Percentiles rank a stretch among this genome's conserved stretches.
These are phyloP conservation scores for Sympetrum striolatum DNA, from an alignment of 2,888 invertebrate species.

Conservation along the genomic window DNA sequence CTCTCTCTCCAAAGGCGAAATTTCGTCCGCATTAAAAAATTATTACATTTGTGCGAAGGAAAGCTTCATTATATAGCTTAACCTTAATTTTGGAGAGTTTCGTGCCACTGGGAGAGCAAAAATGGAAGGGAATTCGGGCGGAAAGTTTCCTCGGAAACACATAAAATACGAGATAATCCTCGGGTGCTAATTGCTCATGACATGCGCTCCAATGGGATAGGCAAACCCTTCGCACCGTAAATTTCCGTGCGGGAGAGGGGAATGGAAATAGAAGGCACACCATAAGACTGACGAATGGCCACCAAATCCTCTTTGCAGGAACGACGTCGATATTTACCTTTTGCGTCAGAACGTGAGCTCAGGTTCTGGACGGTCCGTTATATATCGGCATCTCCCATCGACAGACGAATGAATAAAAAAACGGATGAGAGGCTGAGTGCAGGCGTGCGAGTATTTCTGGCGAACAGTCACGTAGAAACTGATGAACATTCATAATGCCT, in stretches of 20 bases:
- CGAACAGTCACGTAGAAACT: neutral
- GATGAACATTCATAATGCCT: no score
- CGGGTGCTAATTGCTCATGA: slow-evolving; percentile 39
- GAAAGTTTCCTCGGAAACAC: slow-evolving; percentile 32
- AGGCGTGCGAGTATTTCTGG: neutral
- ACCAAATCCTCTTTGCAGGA: slow-evolving; percentile 33
- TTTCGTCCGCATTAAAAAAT: neutral
- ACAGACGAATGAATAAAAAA: neutral
- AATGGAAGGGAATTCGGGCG: neutral
- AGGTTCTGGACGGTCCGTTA: neutral
- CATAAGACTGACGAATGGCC: slow-evolving; percentile 42
- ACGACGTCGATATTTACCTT: slow-evolving; percentile 42
- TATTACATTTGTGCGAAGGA: neutral
- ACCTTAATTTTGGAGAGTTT: neutral
- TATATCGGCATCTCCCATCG: neutral
- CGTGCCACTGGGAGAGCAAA: neutral
- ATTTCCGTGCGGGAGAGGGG: neutral
- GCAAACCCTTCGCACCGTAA: slow-evolving; percentile 30
- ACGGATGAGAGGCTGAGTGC: neutral
- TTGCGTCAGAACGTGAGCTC: neutral
- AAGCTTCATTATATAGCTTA: slow-evolving; percentile 2
- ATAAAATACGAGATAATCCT: slow-evolving; percentile 42
- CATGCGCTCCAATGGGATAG: slow-evolving; percentile 22
- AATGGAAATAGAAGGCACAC: neutral
- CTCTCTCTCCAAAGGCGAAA: neutral